These are phyloP conservation scores for Agrochola macilenta DNA, from an alignment of 2,888 invertebrate genomes.

Conservation along the genomic window DNA sequence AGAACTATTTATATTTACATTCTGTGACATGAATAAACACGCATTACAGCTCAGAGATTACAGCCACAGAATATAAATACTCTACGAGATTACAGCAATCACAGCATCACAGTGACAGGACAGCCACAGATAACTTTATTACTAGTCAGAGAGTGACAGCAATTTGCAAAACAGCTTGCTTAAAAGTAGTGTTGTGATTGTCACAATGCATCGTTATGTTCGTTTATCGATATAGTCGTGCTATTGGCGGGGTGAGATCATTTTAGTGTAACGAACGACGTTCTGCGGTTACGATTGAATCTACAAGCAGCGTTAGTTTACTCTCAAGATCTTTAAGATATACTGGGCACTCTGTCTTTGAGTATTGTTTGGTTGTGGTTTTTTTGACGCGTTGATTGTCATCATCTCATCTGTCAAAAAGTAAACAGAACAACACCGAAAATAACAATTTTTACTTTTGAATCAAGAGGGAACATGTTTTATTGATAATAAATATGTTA, in stretches of 20 bases:
- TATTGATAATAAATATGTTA: conserved; percentile 38
- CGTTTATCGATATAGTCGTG: background rate
- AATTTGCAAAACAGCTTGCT: no score
- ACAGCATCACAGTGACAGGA: no score
- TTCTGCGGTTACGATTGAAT: no score
- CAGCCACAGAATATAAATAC: no score
- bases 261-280: no score
- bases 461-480: conserved; percentile 22
- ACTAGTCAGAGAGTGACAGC: no score
- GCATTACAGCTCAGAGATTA: no score
- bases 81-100: no score
- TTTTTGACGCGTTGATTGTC: conserved; percentile 27
- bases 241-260: background rate
- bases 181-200: conserved; percentile 3
- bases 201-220: background rate
- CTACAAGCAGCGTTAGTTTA: background rate
- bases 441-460: conserved; percentile 17
- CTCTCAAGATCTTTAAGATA: background rate
- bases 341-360: conserved; percentile 7
- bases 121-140: no score
- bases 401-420: conserved; percentile 38
- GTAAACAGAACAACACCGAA: conserved; percentile 42
- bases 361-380: background rate
- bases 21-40: no score
- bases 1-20: conserved; percentile 22